A percentile compares a stretch with the other conserved stretches of the same genome.
phyloP scores from a whole-genome alignment of 2,888 invertebrate genomes.

The Abrostola tripartita region DNA sequence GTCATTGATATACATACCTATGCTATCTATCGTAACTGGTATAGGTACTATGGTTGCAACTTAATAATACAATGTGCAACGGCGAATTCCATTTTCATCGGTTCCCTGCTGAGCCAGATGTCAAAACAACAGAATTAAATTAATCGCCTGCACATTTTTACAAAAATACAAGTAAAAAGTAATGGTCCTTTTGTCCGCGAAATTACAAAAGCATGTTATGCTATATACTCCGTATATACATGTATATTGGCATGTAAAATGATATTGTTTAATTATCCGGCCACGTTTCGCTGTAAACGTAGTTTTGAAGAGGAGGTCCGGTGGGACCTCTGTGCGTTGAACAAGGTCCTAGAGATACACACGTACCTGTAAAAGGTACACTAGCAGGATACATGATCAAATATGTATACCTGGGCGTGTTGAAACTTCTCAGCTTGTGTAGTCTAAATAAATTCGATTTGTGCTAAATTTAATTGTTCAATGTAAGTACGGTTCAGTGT shows the following conservation, averaged over 20 bases:
- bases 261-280: slow-evolving; percentile 64
- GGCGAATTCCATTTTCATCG: no score
- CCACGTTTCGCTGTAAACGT: slow-evolving; percentile 52
- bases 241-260: slow-evolving; percentile 42
- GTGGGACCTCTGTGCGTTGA: slow-evolving; percentile 4
- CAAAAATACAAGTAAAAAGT: not conserved
- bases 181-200: slow-evolving; percentile 1
- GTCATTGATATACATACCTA: no score
- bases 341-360: slow-evolving; percentile 3
- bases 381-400: slow-evolving; percentile 9
- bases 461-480: no score
- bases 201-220: slow-evolving; percentile 2
- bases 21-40: no score
- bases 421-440: no score
- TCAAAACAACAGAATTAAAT: not conserved
- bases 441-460: no score
- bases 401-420: slow-evolving; percentile 10
- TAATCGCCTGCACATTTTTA: not conserved
- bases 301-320: slow-evolving; percentile 51
- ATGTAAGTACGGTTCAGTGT: no score
- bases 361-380: not conserved
- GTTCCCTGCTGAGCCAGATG: not conserved
- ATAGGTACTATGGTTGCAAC: no score
- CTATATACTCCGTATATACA: slow-evolving; percentile 12
- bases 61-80: no score